Conservation (phyloP, 2,113 vertebrate species). For the Podiceps cristatus region DNA sequence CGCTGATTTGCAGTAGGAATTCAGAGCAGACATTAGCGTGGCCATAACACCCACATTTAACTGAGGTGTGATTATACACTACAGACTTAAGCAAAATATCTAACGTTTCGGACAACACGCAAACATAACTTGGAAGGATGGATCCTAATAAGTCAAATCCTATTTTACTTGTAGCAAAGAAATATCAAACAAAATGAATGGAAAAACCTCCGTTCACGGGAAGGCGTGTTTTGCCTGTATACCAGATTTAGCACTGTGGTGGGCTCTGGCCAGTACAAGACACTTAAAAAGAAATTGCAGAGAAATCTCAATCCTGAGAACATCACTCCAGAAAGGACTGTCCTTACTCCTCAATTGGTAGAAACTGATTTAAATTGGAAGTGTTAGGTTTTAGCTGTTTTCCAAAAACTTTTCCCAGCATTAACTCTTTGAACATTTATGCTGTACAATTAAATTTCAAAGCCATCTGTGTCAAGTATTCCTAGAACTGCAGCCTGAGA, state of each 20-base stretch:
- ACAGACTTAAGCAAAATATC: not conserved
- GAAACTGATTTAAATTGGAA: not conserved
- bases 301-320: not conserved
- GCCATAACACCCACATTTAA: not conserved
- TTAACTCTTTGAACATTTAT: not conserved
- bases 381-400: not conserved
- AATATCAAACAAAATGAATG: not conserved
- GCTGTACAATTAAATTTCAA: not conserved
- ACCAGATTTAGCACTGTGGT: not conserved
- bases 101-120: accelerated
- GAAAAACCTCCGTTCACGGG: not conserved
- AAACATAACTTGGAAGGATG: not conserved
- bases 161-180: not conserved
- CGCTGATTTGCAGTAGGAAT: not conserved
- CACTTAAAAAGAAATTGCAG: not conserved
- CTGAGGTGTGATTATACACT: not conserved
- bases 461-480: not conserved
- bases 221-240: not conserved
- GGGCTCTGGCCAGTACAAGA: not conserved
- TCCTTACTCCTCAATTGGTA: not conserved
- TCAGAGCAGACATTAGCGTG: not conserved
- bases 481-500: not conserved
- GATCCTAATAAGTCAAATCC: not conserved
- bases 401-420: not conserved
- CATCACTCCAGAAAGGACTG: not conserved